phyloP scores from a whole-genome alignment of 1,140 invertebrate species.

The Lasaia peninsularis region DNA sequence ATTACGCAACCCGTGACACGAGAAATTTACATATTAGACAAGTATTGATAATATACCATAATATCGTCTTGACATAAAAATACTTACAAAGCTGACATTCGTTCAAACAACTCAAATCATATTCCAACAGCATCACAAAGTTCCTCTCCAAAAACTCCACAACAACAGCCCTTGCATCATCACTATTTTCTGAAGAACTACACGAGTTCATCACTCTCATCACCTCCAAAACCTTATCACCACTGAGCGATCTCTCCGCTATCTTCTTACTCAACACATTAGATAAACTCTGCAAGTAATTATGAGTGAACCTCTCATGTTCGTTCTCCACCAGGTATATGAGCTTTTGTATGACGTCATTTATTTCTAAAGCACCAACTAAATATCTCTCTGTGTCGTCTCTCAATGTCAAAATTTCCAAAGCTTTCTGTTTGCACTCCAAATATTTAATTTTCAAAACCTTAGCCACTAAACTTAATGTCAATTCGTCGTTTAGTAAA shows the following conservation, averaged over 20 bases:
- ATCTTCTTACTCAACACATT: no score
- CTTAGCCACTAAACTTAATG: neutral
- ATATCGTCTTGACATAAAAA: no score
- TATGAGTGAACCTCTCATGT: slow-evolving; percentile 59
- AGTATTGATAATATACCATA: no score
- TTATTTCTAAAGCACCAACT: slow-evolving; percentile 22
- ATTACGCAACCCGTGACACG: no score
- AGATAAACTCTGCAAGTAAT: slow-evolving; percentile 54
- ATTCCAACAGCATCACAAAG: slow-evolving; percentile 32
- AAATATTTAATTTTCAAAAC: slow-evolving; percentile 35
- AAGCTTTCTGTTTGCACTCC: slow-evolving; percentile 52
- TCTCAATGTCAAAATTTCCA: slow-evolving; percentile 44
- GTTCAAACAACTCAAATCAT: slow-evolving; percentile 29
- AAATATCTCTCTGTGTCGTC: slow-evolving; percentile 38
- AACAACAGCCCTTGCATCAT: slow-evolving; percentile 40
- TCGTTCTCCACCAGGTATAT: slow-evolving; percentile 40
- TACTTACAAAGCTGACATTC: slow-evolving; percentile 50
- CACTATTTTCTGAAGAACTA: slow-evolving; percentile 46
- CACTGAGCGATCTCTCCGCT: neutral
- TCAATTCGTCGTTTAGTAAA: neutral
- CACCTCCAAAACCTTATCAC: slow-evolving; percentile 29
- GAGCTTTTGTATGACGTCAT: slow-evolving; percentile 33
- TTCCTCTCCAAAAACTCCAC: slow-evolving; percentile 48
- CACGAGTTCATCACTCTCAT: slow-evolving; percentile 44
- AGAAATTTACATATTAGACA: no score